Evolutionary conservation across 2,113 vertebrate species (phyloP), one percentile per base, ranked within the genome.

Genomic region (Eidolon helvum): DNA sequence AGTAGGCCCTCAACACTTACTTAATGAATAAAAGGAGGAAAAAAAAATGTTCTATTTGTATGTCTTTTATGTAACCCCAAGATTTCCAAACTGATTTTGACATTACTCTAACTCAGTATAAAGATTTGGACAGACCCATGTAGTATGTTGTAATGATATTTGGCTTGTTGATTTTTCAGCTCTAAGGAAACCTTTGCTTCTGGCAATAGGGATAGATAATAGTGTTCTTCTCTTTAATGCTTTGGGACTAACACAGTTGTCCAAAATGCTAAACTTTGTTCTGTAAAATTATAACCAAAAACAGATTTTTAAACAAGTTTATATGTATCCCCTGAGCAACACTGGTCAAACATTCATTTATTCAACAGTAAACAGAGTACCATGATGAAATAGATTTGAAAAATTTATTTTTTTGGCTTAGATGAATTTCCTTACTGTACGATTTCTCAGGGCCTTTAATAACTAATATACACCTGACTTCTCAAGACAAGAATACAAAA

Each of bases 231-330:
- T 45, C 48, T 88, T 65, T 75, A 86, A 35, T 69, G 45, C 40
- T 92, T 88, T 77, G 7, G 65, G 53, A 69, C 33, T 95, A 94
- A 57, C n/a, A 33, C 43, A 88, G 22, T 50, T 80, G 33, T 90
- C n/a, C 28, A 83, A 83, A 95, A 95, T 87, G 50, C 26, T 84
- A 35, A 87, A 88, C 24, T 91, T 86, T 74, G 66, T 94, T 92
- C 45, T 77, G 38, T 45, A 94, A 95, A 85, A 28, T 71, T 92
- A n/a, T 71, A 80, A 59, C 6, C 50, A 2, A 3, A 79, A 87
- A 59, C 8, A 71, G 15, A 48, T 63, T 80, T 90, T 94, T 59
- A 69, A 90, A 50, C 33, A 92, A 74, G 28, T 87, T 91, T 57
- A 48, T 75, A 19, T 55, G 22, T 69, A 65, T 79, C 55, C 57